Percentiles rank a stretch among this genome's conserved stretches.
Conservation (phyloP, 2,888 invertebrate species). For the Coelopa pilipes region DNA sequence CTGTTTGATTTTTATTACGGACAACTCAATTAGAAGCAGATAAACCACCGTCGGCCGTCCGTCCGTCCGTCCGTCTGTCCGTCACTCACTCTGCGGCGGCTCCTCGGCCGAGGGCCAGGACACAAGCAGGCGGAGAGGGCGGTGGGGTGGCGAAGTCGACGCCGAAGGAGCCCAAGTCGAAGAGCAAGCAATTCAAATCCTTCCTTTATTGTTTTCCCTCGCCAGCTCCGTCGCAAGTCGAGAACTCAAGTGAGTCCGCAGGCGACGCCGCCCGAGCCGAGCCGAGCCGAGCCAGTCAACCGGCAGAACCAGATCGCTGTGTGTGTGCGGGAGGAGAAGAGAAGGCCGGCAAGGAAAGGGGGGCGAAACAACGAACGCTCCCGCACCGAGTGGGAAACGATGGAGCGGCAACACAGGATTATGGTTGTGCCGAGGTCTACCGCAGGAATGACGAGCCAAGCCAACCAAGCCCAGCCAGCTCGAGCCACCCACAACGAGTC, state of each 20-base stretch:
- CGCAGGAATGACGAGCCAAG: conserved; percentile 51
- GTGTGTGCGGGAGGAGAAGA: too few species aligned
- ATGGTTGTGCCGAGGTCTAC: conserved; percentile 57
- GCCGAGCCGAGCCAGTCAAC: background rate
- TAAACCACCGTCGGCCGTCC: conserved; percentile 50
- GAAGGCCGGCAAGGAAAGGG: conserved; percentile 19
- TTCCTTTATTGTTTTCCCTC: conserved; percentile 15
- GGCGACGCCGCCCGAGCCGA: background rate
- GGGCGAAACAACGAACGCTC: conserved; percentile 9
- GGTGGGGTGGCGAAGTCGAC: background rate
- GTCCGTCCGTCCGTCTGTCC: too few species aligned
- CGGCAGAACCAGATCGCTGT: too few species aligned
- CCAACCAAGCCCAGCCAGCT: background rate
- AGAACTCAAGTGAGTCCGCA: conserved; percentile 17
- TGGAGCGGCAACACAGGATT: conserved; percentile 45
- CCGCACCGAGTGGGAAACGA: background rate
- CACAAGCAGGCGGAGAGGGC: too few species aligned
- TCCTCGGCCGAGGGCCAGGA: too few species aligned
- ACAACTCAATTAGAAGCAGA: conserved; percentile 62
- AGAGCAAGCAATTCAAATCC: conserved; percentile 14
- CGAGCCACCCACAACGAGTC: background rate
- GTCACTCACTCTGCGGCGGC: too few species aligned
- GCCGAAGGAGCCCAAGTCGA: background rate
- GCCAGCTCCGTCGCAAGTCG: background rate
- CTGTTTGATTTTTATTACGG: conserved; percentile 63